Base-by-base conservation (phyloP, 2,888 invertebrate species). In the Nipponacmea schrenckii region DNA sequence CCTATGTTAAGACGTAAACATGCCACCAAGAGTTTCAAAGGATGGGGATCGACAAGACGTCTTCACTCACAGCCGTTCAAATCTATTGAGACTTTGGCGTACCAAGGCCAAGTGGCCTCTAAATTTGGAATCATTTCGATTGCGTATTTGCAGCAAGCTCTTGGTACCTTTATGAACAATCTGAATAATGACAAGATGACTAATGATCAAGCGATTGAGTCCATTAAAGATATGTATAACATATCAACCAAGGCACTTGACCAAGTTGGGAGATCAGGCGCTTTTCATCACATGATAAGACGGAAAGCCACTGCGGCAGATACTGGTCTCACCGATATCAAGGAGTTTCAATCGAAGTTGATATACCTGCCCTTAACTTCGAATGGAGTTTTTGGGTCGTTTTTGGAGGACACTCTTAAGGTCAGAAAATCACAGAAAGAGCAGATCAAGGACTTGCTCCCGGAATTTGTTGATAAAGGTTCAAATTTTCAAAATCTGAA, bases 391-490 rank as follows among this genome's bases (percentile, higher is more conserved):
- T 77, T 75, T 62, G 75, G 74, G 17, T 56, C 64, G n/a, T 73
- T 65, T 2, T 46, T 77, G n/a, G 62, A 75, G 24, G 56, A 69
- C 1, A 73, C 64, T 24, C 67, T 77, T 15, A 75, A 75, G 65
- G 62, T 70, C 44, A 48, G 73, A 26, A 78, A 78, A 69, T 75
- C 74, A 70, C 70, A 74, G 48, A 76, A 73, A 46, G 69, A 74
- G n/a, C 71, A 73, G 20, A 27, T 77, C 12, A 62, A 24, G 4
- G 70, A 74, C 44, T 39, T 74, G 1, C 26, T 67, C 14, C 71
- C 74, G 39, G 75, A 73, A 27, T 71, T 56, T 62, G 26, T 8
- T 24, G 20, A 26, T 20, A 62, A 62, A 26, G 12, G 62, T 24
- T 7, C 2, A 56, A 20, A 3, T 56, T n/a, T 3, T 56, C 20